These are phyloP conservation scores for Psephotus haematonotus DNA, from an alignment of 2,113 vertebrate genomes.

Conservation along the genomic window DNA sequence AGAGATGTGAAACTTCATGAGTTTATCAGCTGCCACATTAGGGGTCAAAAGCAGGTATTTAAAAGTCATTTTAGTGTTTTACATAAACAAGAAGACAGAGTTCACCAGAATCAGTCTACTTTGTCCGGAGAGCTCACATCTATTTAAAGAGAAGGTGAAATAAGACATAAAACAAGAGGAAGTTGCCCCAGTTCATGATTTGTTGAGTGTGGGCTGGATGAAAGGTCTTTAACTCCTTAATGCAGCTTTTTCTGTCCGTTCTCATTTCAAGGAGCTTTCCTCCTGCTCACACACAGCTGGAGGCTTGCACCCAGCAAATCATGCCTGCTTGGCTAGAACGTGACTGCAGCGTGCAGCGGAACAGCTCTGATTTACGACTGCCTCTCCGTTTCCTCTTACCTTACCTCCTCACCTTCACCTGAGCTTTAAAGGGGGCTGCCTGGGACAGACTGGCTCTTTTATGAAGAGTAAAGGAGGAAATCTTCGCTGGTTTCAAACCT, in stretches of 20 bases:
- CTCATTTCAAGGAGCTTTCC: conserved; percentile 6
- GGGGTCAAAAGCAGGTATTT: conserved; percentile 14
- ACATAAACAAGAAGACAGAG: background rate
- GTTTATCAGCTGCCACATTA: conserved; percentile 11
- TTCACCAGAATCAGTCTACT: background rate
- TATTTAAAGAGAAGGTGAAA: background rate
- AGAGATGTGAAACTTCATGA: background rate
- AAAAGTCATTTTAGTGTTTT: background rate
- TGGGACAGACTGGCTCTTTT: background rate
- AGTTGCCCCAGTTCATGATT: background rate
- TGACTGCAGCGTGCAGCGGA: background rate
- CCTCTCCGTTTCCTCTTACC: background rate
- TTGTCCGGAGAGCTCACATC: background rate
- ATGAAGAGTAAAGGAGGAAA: background rate
- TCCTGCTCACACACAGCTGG: background rate
- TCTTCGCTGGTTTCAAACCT: background rate
- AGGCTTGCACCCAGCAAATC: background rate
- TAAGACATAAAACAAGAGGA: background rate
- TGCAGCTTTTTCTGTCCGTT: background rate
- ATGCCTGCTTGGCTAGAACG: background rate
- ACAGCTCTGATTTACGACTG: background rate
- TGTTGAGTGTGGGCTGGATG: background rate
- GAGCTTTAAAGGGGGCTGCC: background rate
- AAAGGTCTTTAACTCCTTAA: conserved; percentile 7
- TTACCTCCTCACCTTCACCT: background rate